Base-by-base conservation (phyloP, 2,797 vertebrate species). In the Scolopax rusticola region DNA sequence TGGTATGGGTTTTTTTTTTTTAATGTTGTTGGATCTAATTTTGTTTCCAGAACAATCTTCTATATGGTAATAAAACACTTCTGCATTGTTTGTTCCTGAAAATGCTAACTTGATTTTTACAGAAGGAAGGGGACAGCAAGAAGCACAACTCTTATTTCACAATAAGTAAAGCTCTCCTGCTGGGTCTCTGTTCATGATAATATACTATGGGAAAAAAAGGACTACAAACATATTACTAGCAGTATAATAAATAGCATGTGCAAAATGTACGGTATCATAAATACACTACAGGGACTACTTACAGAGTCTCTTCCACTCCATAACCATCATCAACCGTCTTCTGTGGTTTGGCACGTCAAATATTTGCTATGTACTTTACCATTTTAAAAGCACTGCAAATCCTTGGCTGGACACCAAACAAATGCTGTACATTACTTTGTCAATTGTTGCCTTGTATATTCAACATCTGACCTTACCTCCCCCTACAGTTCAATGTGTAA, bases 261-360 rank as follows among this genome's bases (percentile, higher is more conserved):
- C 67, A 91, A 90, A 95, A 91, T 56, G 65, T 92, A 94, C 73
- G 91, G 83, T 82, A 86, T 78, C 65, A 53, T 93, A 94, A 93
- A 80, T 94, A 83, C 71, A 76, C 95, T 83, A 63, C 61, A 80
- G 90, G 83, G 92, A 95, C 73, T 84, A 86, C 32, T 93, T 69
- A 73, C 48, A 86, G 80, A 95, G 56, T 86, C 61, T 94, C 86
- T 88, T 93, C 77, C 81, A 89, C 68, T 93, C 77, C 43, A 71
- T 84, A 86, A 84, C 67, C 90, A 93, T 80, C 96, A 83, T 77
- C 69, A 96, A 76, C 75, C 4, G 19, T 97, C 78, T 89, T 91
- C 93, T 94, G 89, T 95, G 97, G 95, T 97, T 95, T 97, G 96
- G 95, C 94, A 88, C 57, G 80, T 87, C 40, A 70, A 74, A 83